phyloP scores from a whole-genome alignment of 2,113 vertebrate genomes.

The Phalacrocorax carbo region DNA sequence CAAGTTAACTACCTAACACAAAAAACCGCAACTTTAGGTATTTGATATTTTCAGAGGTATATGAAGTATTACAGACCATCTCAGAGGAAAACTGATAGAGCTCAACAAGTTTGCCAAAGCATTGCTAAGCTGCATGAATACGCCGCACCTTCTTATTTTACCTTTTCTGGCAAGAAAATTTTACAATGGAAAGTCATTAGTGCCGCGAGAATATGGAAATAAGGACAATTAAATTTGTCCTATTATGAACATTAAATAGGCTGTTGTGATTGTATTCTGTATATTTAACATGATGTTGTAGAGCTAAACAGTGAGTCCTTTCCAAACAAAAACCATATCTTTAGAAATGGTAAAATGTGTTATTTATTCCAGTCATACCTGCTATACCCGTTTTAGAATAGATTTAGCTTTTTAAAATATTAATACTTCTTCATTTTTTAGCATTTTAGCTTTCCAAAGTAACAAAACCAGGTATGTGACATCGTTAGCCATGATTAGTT shows the following conservation, averaged over 20 bases:
- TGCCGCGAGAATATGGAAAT: background rate
- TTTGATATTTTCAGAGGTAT: background rate
- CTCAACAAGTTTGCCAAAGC: background rate
- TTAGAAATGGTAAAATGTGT: background rate
- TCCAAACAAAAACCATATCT: background rate
- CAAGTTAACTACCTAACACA: background rate
- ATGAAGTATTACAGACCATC: background rate
- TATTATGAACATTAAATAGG: background rate
- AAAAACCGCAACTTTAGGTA: background rate
- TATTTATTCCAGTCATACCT: background rate
- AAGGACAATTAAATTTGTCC: constrained; percentile 3
- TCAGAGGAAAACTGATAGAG: background rate
- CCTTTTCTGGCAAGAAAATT: constrained; percentile 20
- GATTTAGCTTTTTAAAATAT: background rate
- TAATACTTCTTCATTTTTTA: background rate
- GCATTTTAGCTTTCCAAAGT: background rate
- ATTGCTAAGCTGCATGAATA: background rate
- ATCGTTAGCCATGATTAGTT: background rate
- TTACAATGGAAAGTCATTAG: background rate
- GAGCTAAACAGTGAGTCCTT: background rate
- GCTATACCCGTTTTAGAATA: background rate
- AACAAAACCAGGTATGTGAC: background rate
- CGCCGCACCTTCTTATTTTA: background rate
- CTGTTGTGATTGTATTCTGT: background rate
- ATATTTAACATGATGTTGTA: background rate